phyloP scores from a whole-genome alignment of 2,888 invertebrate species.

The Lithosia quadra region DNA sequence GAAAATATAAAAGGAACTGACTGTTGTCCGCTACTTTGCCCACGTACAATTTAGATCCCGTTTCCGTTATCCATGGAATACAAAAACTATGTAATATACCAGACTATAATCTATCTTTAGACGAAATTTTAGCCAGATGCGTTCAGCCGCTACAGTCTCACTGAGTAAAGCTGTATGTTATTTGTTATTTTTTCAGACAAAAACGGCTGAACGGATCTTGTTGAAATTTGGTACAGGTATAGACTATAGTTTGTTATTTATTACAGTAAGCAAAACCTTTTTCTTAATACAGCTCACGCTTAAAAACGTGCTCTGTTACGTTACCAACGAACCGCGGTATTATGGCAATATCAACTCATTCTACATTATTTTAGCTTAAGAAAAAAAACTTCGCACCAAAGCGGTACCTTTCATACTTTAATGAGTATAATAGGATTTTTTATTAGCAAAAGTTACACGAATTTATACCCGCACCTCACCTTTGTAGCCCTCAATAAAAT shows the following conservation, averaged over 20 bases:
- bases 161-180: no score
- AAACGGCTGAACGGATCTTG: no score
- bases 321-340: slow-evolving; percentile 23
- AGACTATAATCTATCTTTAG: no score
- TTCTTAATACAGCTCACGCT: background rate
- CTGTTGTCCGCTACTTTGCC: no score
- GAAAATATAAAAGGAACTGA: no score
- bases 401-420: slow-evolving; percentile 31
- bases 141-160: no score
- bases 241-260: background rate
- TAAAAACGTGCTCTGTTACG: slow-evolving; percentile 17
- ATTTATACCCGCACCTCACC: slow-evolving; percentile 18
- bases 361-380: slow-evolving; percentile 39
- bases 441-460: slow-evolving; percentile 43
- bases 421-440: slow-evolving; percentile 47
- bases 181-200: no score
- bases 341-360: slow-evolving; percentile 36
- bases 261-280: slow-evolving; percentile 15
- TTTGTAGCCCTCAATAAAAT: slow-evolving; percentile 26
- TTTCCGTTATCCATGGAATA: no score
- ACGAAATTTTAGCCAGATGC: no score
- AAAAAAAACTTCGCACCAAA: slow-evolving; percentile 31
- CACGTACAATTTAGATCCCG: no score
- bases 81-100: no score
- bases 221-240: no score